A percentile compares a stretch with the other conserved stretches of the same genome.
phyloP scores from a whole-genome alignment of 2,797 vertebrate genomes.

The Lerista edwardsae region DNA sequence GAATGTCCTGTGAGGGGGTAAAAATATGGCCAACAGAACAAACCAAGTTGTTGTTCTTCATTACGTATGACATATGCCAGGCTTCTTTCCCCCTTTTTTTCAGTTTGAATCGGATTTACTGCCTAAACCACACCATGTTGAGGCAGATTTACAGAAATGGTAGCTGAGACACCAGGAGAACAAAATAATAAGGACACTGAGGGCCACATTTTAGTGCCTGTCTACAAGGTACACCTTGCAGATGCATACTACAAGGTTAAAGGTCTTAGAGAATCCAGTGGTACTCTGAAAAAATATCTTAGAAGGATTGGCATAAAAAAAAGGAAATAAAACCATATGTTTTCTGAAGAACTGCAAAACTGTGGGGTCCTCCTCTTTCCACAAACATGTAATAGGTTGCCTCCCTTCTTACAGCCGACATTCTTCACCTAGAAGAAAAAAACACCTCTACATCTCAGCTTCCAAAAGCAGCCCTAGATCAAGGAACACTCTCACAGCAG shows the following conservation, averaged over 20 bases:
- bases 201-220: neutral
- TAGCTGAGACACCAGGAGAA: slow-evolving; percentile 23
- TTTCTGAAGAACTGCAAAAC: neutral
- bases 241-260: slow-evolving; percentile 16
- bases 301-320: neutral
- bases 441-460: too few relatives aligned
- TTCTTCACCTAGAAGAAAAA: too few relatives aligned
- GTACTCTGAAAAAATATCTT: too few relatives aligned
- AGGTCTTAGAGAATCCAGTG: neutral
- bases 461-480: too few relatives aligned
- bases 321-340: neutral
- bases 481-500: too few relatives aligned
- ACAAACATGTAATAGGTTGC: neutral
- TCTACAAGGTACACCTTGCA: slow-evolving; percentile 1
- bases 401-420: too few relatives aligned
- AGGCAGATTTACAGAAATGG: slow-evolving; percentile 18
- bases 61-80: neutral
- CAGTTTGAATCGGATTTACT: neutral
- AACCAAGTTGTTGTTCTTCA: neutral
- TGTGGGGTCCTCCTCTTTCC: neutral
- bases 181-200: slow-evolving; percentile 5
- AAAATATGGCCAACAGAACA: neutral
- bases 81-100: neutral
- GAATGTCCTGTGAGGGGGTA: neutral
- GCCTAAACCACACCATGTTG: slow-evolving; percentile 23